Percentiles rank a stretch among this genome's conserved stretches.
phyloP scores from a whole-genome alignment of 92 coral and sea anemone species.

The Zoanthus sociatus region DNA sequence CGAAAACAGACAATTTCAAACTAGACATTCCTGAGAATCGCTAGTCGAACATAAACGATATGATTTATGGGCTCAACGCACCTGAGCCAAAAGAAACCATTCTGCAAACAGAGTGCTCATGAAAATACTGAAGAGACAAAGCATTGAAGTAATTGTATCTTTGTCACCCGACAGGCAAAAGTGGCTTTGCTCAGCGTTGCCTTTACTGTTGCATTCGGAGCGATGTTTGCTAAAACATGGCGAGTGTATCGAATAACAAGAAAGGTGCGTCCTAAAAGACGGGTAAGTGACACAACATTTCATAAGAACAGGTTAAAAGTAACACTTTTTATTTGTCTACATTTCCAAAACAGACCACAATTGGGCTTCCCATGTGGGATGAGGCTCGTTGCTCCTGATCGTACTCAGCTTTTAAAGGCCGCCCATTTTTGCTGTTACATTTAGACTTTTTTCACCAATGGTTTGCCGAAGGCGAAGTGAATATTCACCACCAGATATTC shows the following conservation, averaged over 20 bases:
- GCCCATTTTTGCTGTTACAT: too few relatives aligned
- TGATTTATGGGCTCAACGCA: neutral
- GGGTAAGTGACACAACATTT: too few relatives aligned
- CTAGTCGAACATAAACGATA: neutral
- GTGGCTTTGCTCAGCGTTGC: constrained; percentile 65
- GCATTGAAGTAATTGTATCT: neutral
- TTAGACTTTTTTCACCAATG: too few relatives aligned
- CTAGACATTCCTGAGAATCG: neutral
- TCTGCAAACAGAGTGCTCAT: neutral
- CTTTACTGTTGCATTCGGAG: constrained; percentile 84
- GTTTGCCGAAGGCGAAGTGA: too few relatives aligned
- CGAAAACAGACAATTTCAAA: too few relatives aligned
- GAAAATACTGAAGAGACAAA: neutral
- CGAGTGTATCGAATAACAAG: constrained; percentile 54
- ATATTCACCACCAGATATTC: too few relatives aligned
- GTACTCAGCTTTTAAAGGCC: too few relatives aligned
- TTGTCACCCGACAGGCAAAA: constrained; percentile 52
- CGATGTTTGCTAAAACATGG: constrained; percentile 88
- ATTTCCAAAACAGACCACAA: too few relatives aligned
- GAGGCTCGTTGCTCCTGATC: too few relatives aligned
- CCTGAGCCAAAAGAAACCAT: neutral
- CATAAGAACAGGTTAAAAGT: too few relatives aligned
- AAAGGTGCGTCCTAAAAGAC: too few relatives aligned
- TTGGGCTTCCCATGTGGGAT: constrained; percentile 9
- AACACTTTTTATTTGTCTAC: too few relatives aligned